phyloP scores from a whole-genome alignment of 2,113 vertebrate species.

The Amia ocellicauda region DNA sequence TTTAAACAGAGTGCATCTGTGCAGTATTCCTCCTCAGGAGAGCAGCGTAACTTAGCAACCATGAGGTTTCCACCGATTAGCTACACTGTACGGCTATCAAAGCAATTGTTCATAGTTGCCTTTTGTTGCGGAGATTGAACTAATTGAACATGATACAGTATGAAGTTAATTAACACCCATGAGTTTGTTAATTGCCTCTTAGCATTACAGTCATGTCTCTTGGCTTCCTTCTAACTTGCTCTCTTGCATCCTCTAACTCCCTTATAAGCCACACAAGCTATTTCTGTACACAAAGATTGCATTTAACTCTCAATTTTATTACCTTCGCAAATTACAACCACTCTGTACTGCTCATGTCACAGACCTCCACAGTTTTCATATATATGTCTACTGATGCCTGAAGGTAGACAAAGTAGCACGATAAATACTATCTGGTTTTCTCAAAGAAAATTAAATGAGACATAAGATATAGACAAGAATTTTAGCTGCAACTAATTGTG shows the following conservation, averaged over 20 bases:
- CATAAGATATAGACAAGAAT: too few relatives aligned
- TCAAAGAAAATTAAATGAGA: not conserved
- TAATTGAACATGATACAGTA: conserved; percentile 86
- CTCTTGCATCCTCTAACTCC: conserved; percentile 55
- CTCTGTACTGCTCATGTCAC: not conserved
- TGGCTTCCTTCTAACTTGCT: conserved; percentile 64
- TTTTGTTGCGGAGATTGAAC: conserved; percentile 82
- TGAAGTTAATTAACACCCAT: conserved; percentile 84
- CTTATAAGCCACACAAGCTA: conserved; percentile 52
- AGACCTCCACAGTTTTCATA: not conserved
- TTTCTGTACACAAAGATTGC: conserved; percentile 53
- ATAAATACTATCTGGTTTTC: not conserved
- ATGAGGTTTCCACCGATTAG: conserved; percentile 85
- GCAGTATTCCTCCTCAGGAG: conserved; percentile 78
- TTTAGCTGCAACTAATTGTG: too few relatives aligned
- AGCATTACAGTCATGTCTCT: conserved; percentile 76
- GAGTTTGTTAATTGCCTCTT: conserved; percentile 87
- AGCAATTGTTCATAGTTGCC: conserved; percentile 80
- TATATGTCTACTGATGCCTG: too few relatives aligned
- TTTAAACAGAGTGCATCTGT: conserved; percentile 94
- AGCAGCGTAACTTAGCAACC: conserved; percentile 83
- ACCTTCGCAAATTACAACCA: not conserved
- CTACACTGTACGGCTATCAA: conserved; percentile 84
- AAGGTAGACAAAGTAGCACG: too few relatives aligned
- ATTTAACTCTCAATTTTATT: conserved; percentile 12